These are phyloP conservation scores for Perithous albicinctus DNA, from an alignment of 2,888 invertebrate genomes.

Conservation along the genomic window DNA sequence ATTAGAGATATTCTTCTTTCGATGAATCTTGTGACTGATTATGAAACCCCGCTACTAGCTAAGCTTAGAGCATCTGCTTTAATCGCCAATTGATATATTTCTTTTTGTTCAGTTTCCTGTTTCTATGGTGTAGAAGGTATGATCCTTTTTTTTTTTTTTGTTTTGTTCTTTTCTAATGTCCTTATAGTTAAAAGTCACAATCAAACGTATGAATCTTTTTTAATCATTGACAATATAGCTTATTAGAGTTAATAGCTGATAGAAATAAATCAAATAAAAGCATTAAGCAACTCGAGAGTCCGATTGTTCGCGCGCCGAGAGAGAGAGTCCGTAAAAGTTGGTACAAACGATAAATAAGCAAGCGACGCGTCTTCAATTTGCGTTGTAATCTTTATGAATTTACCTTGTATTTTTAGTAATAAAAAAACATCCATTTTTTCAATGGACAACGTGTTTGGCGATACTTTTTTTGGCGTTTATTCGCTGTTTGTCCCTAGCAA, in stretches of 20 bases:
- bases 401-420: slow-evolving; percentile 74
- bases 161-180: not conserved
- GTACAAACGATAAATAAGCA: slow-evolving; percentile 61
- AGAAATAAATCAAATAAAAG: slow-evolving; percentile 59
- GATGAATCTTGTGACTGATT: slow-evolving; percentile 41
- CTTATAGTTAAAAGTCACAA: slow-evolving; percentile 5
- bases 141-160: not conserved
- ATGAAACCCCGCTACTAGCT: slow-evolving; percentile 20
- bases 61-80: slow-evolving; percentile 34
- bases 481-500: not conserved
- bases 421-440: slow-evolving; percentile 67
- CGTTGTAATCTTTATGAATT: slow-evolving; percentile 69
- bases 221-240: slow-evolving; percentile 54
- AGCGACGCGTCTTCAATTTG: slow-evolving; percentile 62
- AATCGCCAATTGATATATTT: slow-evolving; percentile 6
- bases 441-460: slow-evolving; percentile 43
- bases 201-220: slow-evolving; percentile 45
- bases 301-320: slow-evolving; percentile 44
- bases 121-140: not conserved
- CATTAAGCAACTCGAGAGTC: slow-evolving; percentile 62
- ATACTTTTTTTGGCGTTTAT: slow-evolving; percentile 7
- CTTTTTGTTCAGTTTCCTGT: not conserved
- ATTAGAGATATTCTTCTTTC: slow-evolving; percentile 18
- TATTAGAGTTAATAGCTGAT: slow-evolving; percentile 46
- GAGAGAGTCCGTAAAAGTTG: slow-evolving; percentile 62